Percentiles rank a stretch among this genome's conserved stretches.
These are phyloP conservation scores for Formica aserva DNA, from an alignment of 2,888 invertebrate genomes.

Conservation along the genomic window DNA sequence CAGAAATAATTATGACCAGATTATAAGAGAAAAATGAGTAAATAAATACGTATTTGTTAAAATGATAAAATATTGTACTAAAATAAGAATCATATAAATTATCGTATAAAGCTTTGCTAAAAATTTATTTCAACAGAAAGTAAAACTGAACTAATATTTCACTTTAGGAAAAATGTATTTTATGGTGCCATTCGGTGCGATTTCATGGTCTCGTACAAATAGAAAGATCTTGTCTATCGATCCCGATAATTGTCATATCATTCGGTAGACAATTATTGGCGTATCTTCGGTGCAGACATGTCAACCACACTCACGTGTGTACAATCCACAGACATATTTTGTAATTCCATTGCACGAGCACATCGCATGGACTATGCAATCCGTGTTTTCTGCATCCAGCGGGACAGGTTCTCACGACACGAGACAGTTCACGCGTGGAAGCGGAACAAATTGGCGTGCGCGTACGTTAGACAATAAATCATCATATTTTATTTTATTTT, in stretches of 20 bases:
- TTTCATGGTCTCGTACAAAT: constrained; percentile 18
- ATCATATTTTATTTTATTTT: constrained; percentile 51
- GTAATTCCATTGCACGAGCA: constrained; percentile 40
- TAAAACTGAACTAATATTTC: background rate
- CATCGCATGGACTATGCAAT: constrained; percentile 45
- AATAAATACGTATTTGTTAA: background rate
- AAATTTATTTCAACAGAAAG: constrained; percentile 15
- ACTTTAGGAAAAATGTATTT: background rate
- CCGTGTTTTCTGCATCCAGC: constrained; percentile 56
- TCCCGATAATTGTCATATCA: constrained; percentile 46
- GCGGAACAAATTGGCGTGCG: constrained; percentile 58
- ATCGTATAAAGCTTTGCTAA: background rate
- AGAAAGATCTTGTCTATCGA: constrained; percentile 12
- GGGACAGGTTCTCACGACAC: constrained; percentile 55
- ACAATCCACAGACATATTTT: constrained; percentile 37
- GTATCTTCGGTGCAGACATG: constrained; percentile 40
- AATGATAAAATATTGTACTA: background rate
- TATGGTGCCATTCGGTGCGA: background rate
- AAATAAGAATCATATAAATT: background rate
- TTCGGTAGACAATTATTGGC: constrained; percentile 53
- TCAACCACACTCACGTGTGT: constrained; percentile 40
- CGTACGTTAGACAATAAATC: constrained; percentile 62
- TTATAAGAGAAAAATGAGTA: background rate
- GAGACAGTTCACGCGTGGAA: constrained; percentile 51
- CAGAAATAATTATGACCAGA: background rate